Percentiles rank a stretch among this genome's conserved stretches.
phyloP scores from a whole-genome alignment of 2,797 vertebrate genomes.

The Trachurus trachurus region DNA sequence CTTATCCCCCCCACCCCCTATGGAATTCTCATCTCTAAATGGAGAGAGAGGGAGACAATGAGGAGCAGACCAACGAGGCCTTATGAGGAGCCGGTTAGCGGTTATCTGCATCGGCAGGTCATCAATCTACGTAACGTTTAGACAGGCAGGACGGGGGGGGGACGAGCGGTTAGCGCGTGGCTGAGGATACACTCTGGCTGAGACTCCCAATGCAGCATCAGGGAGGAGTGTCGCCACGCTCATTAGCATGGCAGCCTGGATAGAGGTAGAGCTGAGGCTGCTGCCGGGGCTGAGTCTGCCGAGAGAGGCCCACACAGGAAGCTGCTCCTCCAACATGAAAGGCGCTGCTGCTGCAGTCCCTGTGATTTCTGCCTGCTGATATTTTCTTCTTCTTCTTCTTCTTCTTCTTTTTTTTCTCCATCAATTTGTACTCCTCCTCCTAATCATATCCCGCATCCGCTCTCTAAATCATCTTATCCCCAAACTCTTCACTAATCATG shows the following conservation, averaged over 20 bases:
- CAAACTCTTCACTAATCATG: slow-evolving; percentile 75
- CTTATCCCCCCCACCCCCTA: slow-evolving; percentile 42
- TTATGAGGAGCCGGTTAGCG: slow-evolving; percentile 48
- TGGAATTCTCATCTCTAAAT: slow-evolving; percentile 69
- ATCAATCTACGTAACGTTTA: slow-evolving; percentile 43
- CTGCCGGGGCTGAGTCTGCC: slow-evolving; percentile 47
- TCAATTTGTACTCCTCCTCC: slow-evolving; percentile 64
- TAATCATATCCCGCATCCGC: slow-evolving; percentile 69
- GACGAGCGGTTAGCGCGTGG: slow-evolving; percentile 44
- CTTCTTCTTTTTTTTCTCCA: not conserved
- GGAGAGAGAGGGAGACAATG: slow-evolving; percentile 21
- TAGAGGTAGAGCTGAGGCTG: slow-evolving; percentile 42
- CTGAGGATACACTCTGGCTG: slow-evolving; percentile 53
- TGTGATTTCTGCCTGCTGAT: slow-evolving; percentile 36
- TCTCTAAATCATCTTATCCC: slow-evolving; percentile 70
- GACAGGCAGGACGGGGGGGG: slow-evolving; percentile 37
- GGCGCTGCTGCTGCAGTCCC: slow-evolving; percentile 20
- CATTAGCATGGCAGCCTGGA: slow-evolving; percentile 64
- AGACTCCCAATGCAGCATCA: slow-evolving; percentile 56
- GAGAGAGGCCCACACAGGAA: slow-evolving; percentile 69
- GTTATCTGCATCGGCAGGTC: slow-evolving; percentile 20
- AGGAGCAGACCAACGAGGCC: slow-evolving; percentile 18
- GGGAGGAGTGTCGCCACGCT: slow-evolving; percentile 62
- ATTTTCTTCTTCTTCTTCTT: not conserved
- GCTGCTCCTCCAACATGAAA: slow-evolving; percentile 63